phyloP scores from a whole-genome alignment of 2,888 invertebrate genomes.

The Thymelicus lineola region DNA sequence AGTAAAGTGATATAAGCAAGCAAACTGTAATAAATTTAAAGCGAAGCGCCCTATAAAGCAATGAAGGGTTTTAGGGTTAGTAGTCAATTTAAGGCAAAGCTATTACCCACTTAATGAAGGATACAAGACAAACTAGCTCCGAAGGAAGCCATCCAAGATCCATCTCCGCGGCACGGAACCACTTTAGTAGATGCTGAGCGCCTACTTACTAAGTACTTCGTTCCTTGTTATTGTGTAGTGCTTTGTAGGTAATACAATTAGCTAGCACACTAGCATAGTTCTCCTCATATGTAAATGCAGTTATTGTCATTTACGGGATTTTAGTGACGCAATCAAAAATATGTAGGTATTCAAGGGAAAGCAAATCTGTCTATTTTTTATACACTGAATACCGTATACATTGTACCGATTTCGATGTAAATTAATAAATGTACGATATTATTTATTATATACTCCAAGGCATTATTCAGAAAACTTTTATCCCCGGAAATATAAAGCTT shows the following conservation, averaged over 20 bases:
- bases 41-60: conserved; percentile 48
- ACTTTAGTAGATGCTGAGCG: conserved; percentile 64
- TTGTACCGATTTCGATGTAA: no score
- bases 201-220: conserved; percentile 66
- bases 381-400: no score
- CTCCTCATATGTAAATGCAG: no score
- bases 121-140: conserved; percentile 68
- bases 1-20: conserved; percentile 28
- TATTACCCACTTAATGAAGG: conserved; percentile 68
- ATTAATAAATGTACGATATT: no score
- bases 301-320: no score
- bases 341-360: no score
- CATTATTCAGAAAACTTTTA: no score
- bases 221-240: conserved; percentile 65
- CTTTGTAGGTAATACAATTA: conserved; percentile 68
- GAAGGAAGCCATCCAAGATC: conserved; percentile 66
- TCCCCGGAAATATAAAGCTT: no score
- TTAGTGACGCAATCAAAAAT: no score
- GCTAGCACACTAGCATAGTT: conserved; percentile 47
- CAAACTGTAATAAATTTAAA: conserved; percentile 54
- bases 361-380: no score
- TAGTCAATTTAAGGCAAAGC: conserved; percentile 60
- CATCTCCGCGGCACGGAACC: conserved; percentile 65
- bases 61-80: conserved; percentile 53
- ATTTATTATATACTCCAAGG: no score